Evolutionary conservation across 2,888 invertebrate genomes (phyloP).

Genomic region (Drepana falcataria): DNA sequence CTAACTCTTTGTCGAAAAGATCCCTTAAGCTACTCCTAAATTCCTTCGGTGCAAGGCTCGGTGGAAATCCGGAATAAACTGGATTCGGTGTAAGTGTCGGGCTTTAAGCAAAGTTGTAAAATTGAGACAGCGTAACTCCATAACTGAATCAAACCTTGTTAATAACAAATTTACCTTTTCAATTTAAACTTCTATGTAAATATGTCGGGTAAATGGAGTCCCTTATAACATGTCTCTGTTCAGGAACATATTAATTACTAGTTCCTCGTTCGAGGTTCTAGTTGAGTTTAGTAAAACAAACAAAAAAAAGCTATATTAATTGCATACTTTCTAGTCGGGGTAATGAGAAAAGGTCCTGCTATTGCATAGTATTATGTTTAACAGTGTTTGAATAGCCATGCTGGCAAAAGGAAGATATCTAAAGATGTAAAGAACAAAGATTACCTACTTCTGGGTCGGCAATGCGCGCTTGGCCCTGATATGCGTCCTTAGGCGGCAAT

Average conservation of each 20-base stretch:
- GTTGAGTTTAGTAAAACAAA: no score
- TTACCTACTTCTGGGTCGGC: no score
- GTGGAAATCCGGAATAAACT: slow-evolving; percentile 17
- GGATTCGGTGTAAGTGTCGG: slow-evolving; percentile 13
- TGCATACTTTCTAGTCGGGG: no score
- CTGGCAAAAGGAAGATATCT: no score
- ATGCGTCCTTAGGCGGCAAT: no score
- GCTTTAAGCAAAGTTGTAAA: slow-evolving; percentile 17
- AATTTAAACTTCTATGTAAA: not conserved
- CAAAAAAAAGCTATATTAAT: not conserved
- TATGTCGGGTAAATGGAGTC: not conserved
- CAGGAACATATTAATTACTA: not conserved
- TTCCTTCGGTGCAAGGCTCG: slow-evolving; percentile 11
- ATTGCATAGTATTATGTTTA: no score
- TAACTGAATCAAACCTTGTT: slow-evolving; percentile 1
- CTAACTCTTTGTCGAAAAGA: not conserved
- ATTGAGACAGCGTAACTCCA: slow-evolving; percentile 5
- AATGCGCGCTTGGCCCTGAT: no score
- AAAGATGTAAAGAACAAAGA: no score
- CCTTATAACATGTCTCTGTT: not conserved
- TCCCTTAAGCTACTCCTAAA: not conserved
- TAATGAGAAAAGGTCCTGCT: no score
- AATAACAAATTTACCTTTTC: not conserved
- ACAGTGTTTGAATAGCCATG: no score
- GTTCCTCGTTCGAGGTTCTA: not conserved